These are phyloP conservation scores for Cephus cinctus DNA, from an alignment of 1,140 invertebrate genomes.

Conservation along the genomic window DNA sequence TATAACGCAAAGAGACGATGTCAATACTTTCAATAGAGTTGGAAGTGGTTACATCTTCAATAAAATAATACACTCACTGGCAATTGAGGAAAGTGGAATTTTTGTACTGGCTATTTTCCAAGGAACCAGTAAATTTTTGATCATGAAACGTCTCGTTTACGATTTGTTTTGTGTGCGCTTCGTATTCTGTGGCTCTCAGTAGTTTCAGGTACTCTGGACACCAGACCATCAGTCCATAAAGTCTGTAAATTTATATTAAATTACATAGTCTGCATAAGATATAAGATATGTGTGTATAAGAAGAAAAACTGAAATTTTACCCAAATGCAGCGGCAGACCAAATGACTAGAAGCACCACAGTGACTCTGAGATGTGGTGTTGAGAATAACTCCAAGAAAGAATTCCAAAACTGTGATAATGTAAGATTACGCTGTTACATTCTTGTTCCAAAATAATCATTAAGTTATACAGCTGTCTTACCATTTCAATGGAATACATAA, in stretches of 20 bases:
- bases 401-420: conserved; percentile 58
- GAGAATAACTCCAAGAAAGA: conserved; percentile 60
- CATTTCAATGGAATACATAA: conserved; percentile 53
- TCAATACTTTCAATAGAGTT: background rate
- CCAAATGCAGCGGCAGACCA: conserved; percentile 44
- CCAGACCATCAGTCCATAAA: conserved; percentile 49
- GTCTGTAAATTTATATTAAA: conserved; percentile 35
- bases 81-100: conserved; percentile 43
- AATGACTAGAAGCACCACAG: conserved; percentile 42
- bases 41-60: background rate
- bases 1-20: background rate
- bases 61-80: conserved; percentile 29
- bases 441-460: background rate
- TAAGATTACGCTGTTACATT: conserved; percentile 9
- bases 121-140: conserved; percentile 42
- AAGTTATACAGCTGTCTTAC: conserved; percentile 24
- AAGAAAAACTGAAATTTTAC: conserved; percentile 28
- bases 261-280: background rate
- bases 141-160: conserved; percentile 27
- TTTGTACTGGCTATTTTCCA: conserved; percentile 56
- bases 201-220: conserved; percentile 49
- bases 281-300: conserved; percentile 3
- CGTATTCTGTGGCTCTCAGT: conserved; percentile 49
- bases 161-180: conserved; percentile 34
- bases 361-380: conserved; percentile 53